Base-by-base conservation (phyloP, 2,888 invertebrate species). In the Diarsia rubi region DNA sequence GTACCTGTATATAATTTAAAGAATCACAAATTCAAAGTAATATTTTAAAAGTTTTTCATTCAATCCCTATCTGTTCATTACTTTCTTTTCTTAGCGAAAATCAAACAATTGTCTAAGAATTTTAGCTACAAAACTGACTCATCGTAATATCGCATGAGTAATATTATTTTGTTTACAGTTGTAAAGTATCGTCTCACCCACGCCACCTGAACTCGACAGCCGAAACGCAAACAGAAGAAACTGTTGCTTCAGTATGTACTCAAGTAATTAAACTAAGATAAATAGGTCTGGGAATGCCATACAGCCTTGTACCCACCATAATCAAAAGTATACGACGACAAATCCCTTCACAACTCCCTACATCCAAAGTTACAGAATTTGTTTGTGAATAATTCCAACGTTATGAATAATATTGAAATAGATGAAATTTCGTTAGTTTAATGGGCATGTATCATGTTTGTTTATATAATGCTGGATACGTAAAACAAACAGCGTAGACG, bases 161-260 rank as follows among this genome's bases (percentile, higher is more conserved):
- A 52, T 69, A 73, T 63, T 79, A 64, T 74, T 76, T 78, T 82
- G 69, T 78, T 86, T 81, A 81, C 86, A 86, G 85, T 78, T 88
- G 87, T 81, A 84, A 82, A 78, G 71, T 85, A 73, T 79, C 73
- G 65, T 63, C 82, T 76, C 63, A n/a, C 62, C 57, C 59, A 69
- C 77, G 49, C 16, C 68, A 69, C 74, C 68, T 78, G 60, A 82
- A 82, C 68, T 75, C 69, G 45, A 47, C 75, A 49, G 72, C 73
- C 54, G 75, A 79, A 63, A 74, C 65, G 42, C 79, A 64, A 70
- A 82, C 66, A 68, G 80, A 81, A 78, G 78, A 79, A 80, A 76
- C 86, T 67, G 71, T 86, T 73, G 74, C 86, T 69, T 75, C 86
- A 74, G 90, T 90, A 86, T 84, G 87, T 89, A 84, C 45, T 59